Base-by-base conservation (phyloP, 2,888 invertebrate genomes). In the Coronaproctus castanopsis region DNA sequence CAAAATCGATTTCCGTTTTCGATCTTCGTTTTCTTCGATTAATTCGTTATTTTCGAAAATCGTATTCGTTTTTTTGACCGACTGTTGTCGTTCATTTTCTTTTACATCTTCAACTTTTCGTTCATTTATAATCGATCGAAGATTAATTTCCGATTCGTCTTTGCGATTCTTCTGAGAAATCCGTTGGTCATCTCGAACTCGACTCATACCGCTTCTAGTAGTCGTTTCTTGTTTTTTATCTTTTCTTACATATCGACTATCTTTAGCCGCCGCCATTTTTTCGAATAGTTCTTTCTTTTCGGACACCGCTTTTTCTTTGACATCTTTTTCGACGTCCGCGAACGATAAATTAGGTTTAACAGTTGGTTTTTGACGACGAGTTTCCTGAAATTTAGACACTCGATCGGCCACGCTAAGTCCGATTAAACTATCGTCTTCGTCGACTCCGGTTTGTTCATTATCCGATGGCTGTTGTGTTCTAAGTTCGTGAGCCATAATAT, bases 231-330 rank as follows among this genome's bases (percentile, higher is more conserved):
- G 3, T 3, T 19, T 24, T 36, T 3, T 20, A 8, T 18, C n/a
- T 1, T 24, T 14, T 52, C 19, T 2, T 14, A 18, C 23, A 2
- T 20, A 21, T n/a, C n/a, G n/a, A n/a, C n/a, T n/a, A n/a, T 20
- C 18, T 49, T 67, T 65, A 21, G 65, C 65, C 53, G 64, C 69
- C 10, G 78, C 76, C 63, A 80, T 79, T 63, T 78, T 82, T 72
- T 84, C 83, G 70, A 83, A 83, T 49, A 83, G 69, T 51, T 79
- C 80, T 70, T 82, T 83, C 0, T 84, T 83, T 70, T 80, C 64
- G 18, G 60, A 61, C 1, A 67, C 67, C 20, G 61, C 61, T 20
- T 62, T 64, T 50, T 36, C 49, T 52, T 24, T 21, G 20, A 49
- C 10, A 14, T 48, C 24, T 24, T 53, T 21, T 18, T 52, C 21